Evolutionary conservation across 2,797 vertebrate genomes (phyloP), one percentile per base, ranked within the genome.

Genomic region (Peromyscus aztecus): DNA sequence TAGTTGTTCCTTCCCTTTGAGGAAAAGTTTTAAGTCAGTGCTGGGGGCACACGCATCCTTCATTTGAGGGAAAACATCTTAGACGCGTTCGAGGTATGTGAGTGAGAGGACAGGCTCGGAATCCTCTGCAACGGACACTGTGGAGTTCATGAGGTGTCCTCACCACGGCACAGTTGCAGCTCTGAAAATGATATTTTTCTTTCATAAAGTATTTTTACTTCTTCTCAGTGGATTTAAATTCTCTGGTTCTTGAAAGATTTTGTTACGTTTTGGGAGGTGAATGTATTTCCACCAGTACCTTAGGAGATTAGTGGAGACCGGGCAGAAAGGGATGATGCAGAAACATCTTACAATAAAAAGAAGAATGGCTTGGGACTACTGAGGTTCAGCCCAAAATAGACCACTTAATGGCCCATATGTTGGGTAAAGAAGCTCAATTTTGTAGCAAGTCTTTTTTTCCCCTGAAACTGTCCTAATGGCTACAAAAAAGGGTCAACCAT

Each of bases 181-280:
- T 87, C 87, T 69, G n/a, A 37, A 93, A 75, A 65, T 89, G 49
- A 67, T 57, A n/a, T 89, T 95, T 95, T 80, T 52, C 61, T 69
- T 93, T 89, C 49, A 75, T 43, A 76, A 76, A 89, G 46, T 59
- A 93, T 80, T 67, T 87, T 78, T 91, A 11, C 78, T 84, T 43
- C 81, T 31, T 87, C 7, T 92, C 80, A 93, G 37, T 73, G 31
- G 34, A 67, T 91, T 97, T 71, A 65, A 84, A 52, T 59, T 81
- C 10, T 13, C 91, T 90, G 85, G 49, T 57, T 80, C 46, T 78
- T 80, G 23, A 61, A 95, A 63, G 4, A 77, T 81, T 89, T 67
- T 73, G 37, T 92, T 94, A 95, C 63, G 19, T 71, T 29, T 23
- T 89, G 27, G 55, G 31, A 86, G 49, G 91, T 24, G 31, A 90